Evolutionary conservation across 2,113 vertebrate genomes (phyloP).

Genomic region (Coturnix japonica): DNA sequence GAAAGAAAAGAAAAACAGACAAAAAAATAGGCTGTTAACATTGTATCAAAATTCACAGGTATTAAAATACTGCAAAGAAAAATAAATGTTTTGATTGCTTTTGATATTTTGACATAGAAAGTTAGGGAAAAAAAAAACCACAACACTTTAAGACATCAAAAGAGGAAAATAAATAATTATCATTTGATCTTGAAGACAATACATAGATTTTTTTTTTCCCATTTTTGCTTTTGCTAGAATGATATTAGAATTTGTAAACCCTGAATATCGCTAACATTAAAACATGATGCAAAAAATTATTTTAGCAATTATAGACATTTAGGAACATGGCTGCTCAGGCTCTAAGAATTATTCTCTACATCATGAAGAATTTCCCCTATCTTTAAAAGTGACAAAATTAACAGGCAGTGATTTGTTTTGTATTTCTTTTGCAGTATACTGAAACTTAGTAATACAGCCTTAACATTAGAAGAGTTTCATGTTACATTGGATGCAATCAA

Average conservation of each 20-base stretch:
- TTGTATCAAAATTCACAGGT: neutral
- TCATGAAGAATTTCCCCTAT: neutral
- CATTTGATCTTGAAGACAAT: neutral
- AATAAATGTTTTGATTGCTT: neutral
- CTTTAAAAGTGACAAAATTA: neutral
- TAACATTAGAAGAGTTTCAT: neutral
- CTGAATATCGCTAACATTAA: neutral
- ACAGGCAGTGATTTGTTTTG: neutral
- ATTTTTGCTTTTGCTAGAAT: neutral
- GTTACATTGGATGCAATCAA: neutral
- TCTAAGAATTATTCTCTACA: neutral
- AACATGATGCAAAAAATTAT: neutral
- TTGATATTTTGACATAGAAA: neutral
- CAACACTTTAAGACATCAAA: fast-evolving
- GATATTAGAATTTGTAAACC: neutral
- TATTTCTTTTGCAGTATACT: neutral
- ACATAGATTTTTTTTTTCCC: neutral
- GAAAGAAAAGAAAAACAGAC: fast-evolving
- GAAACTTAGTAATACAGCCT: neutral
- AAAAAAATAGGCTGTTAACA: neutral
- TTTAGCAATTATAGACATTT: neutral
- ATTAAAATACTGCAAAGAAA: neutral
- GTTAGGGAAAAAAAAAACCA: neutral
- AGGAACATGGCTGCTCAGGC: neutral
- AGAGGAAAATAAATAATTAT: neutral